phyloP scores from a whole-genome alignment of 2,113 vertebrate species.

The Leucopsar rothschildi region DNA sequence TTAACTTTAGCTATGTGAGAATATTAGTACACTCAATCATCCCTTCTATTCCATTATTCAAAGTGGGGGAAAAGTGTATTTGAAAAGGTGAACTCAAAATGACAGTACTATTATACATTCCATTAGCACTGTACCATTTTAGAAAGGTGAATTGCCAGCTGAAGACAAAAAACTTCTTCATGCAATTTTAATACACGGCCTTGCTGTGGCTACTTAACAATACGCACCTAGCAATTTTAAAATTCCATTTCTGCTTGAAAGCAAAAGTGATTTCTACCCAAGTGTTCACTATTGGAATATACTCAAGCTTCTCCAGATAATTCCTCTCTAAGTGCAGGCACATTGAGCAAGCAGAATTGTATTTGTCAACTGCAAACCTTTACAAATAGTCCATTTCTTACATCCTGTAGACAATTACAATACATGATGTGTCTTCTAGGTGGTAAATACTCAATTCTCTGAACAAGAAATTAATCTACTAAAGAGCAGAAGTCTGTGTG shows the following conservation, averaged over 20 bases:
- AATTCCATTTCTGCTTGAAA: constrained; percentile 31
- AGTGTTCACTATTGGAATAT: neutral
- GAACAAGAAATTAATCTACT: neutral
- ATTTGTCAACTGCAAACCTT: neutral
- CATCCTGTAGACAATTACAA: neutral
- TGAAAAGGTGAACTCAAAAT: constrained; percentile 5
- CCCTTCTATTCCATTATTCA: neutral
- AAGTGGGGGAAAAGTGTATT: neutral
- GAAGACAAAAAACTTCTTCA: constrained; percentile 18
- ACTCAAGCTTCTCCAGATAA: neutral
- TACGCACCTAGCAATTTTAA: neutral
- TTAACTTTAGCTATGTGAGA: neutral
- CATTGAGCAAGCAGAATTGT: constrained; percentile 22
- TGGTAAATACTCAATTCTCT: neutral
- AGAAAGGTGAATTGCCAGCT: neutral
- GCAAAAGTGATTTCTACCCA: neutral
- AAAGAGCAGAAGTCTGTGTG: neutral
- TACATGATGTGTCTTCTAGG: neutral
- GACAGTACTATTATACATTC: neutral
- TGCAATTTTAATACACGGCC: constrained; percentile 28
- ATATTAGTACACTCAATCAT: neutral
- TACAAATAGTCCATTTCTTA: neutral
- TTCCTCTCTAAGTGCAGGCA: neutral
- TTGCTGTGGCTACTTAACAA: neutral
- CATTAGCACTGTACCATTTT: constrained; percentile 13